Conservation (phyloP, 2,797 vertebrate genomes). For the Oreonectes daqikongensis region DNA sequence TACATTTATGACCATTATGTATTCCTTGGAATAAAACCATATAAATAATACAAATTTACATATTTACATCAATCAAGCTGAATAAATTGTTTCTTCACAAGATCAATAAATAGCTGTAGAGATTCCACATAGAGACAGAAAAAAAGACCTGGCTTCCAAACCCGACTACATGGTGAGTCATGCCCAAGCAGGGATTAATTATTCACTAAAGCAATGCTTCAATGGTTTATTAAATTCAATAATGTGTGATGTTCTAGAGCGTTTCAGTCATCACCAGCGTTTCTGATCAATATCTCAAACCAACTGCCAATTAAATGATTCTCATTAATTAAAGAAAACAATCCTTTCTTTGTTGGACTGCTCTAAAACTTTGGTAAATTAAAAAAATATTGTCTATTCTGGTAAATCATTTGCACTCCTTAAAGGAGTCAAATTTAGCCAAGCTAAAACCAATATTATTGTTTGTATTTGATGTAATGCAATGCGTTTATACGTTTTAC, state of each 20-base stretch:
- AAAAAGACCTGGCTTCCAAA: slow-evolving; percentile 20
- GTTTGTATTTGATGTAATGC: too few relatives aligned
- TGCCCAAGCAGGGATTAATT: slow-evolving; percentile 48
- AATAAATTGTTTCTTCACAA: background rate
- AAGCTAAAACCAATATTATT: too few relatives aligned
- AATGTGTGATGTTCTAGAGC: slow-evolving; percentile 50
- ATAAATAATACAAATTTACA: too few relatives aligned
- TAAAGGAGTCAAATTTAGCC: too few relatives aligned
- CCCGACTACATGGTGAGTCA: slow-evolving; percentile 41
- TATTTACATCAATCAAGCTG: too few relatives aligned
- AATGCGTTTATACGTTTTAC: too few relatives aligned
- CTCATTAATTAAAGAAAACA: slow-evolving; percentile 49
- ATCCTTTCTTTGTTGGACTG: slow-evolving; percentile 28
- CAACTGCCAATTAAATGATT: slow-evolving; percentile 58
- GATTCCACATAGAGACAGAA: slow-evolving; percentile 3
- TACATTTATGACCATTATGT: too few relatives aligned
- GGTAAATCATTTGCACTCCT: slow-evolving; percentile 49
- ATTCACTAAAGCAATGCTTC: slow-evolving; percentile 56
- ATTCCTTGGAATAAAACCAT: too few relatives aligned
- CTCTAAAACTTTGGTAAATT: slow-evolving; percentile 24
- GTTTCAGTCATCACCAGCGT: slow-evolving; percentile 52
- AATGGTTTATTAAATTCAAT: slow-evolving; percentile 62
- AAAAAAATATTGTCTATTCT: slow-evolving; percentile 33
- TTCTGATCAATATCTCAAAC: slow-evolving; percentile 57
- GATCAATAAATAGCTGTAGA: slow-evolving; percentile 12